Evolutionary conservation across 2,797 vertebrate species (phyloP).

Genomic region (Tympanoctomys barrerae): DNA sequence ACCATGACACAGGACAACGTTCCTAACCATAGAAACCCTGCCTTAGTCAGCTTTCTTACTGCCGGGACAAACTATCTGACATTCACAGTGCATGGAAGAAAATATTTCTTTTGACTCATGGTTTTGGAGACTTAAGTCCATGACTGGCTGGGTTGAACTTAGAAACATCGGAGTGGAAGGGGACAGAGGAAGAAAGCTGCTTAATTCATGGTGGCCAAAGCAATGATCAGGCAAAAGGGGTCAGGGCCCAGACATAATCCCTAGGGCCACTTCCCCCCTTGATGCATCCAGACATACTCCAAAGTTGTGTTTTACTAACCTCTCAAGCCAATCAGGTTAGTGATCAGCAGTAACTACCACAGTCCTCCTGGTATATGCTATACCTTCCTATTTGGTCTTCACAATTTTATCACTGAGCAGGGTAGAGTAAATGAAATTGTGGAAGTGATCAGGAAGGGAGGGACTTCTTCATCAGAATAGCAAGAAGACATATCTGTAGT

Average conservation of each 20-base stretch:
- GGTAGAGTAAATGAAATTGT: neutral
- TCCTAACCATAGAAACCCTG: neutral
- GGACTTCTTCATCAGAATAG: neutral
- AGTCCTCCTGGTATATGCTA: neutral
- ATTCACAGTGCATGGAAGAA: neutral
- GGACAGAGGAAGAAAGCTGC: neutral
- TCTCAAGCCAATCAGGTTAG: neutral
- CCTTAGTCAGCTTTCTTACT: neutral
- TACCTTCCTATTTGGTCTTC: neutral
- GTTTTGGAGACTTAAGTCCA: neutral
- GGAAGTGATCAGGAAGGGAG: neutral
- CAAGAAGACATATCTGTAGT: neutral
- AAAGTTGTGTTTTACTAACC: neutral
- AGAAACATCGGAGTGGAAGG: neutral
- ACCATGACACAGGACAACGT: neutral
- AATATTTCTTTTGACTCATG: neutral
- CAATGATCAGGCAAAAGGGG: neutral
- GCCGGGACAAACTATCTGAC: neutral
- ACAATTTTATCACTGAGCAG: neutral
- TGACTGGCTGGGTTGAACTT: neutral
- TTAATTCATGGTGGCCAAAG: neutral
- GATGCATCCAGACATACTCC: neutral
- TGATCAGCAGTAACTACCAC: neutral
- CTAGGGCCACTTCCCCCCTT: neutral
- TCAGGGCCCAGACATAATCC: neutral